Percentiles rank a stretch among this genome's conserved stretches.
phyloP scores from a whole-genome alignment of 2,888 invertebrate species.

The Panopea generosa region DNA sequence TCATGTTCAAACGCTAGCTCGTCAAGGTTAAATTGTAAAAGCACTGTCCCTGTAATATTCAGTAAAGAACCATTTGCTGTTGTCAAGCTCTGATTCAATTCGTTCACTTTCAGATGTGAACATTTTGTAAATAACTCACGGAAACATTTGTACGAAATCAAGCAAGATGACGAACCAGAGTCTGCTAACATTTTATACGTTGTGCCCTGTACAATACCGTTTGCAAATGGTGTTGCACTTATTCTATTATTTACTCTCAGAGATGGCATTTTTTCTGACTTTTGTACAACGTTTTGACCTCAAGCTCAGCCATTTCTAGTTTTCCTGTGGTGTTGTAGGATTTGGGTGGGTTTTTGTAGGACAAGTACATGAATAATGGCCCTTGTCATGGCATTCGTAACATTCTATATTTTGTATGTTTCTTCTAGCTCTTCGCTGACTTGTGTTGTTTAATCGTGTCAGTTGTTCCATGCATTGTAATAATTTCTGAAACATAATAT shows the following conservation, averaged over 20 bases:
- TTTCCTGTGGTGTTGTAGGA: not conserved
- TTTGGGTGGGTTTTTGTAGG: not conserved
- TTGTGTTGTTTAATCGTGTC: not conserved
- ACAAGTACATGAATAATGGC: constrained; percentile 5
- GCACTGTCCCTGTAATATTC: not conserved
- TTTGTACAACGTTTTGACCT: not conserved
- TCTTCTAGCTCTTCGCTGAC: not conserved
- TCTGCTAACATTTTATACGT: too few relatives aligned
- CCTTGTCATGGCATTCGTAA: constrained; percentile 3
- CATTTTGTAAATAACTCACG: not conserved
- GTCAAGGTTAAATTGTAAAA: not conserved
- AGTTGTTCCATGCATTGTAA: constrained; percentile 1
- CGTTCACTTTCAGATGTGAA: not conserved
- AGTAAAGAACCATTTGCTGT: not conserved
- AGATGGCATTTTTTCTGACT: not conserved
- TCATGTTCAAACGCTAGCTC: constrained; percentile 1
- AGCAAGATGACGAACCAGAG: too few relatives aligned
- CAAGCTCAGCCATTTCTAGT: constrained; percentile 8
- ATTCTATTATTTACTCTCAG: not conserved
- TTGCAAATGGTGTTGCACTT: not conserved
- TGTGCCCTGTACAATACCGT: too few relatives aligned
- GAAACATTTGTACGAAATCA: too few relatives aligned
- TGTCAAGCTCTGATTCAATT: too few relatives aligned
- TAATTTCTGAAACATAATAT: constrained; percentile 1
- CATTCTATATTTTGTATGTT: not conserved